These are phyloP conservation scores for Epizoanthus scotinus DNA, from an alignment of 92 coral and sea anemone genomes.

Conservation along the genomic window DNA sequence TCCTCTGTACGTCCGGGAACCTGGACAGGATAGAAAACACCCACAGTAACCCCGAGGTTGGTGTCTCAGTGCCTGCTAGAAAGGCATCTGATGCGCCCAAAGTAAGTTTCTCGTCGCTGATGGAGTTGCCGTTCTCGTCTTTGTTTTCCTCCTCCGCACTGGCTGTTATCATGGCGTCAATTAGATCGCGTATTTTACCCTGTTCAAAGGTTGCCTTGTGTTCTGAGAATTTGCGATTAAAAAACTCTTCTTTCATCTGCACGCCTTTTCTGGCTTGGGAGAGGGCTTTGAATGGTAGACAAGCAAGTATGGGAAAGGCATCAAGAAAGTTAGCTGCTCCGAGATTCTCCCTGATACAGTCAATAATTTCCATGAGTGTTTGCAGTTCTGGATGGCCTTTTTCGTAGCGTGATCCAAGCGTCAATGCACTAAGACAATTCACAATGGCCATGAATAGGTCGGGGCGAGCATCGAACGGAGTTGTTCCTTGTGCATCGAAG, in stretches of 20 bases:
- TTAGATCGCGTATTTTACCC: slow-evolving; percentile 36
- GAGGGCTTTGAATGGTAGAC: slow-evolving; percentile 64
- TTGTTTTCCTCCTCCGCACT: slow-evolving; percentile 28
- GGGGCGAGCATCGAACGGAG: slow-evolving; percentile 60
- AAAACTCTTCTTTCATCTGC: slow-evolving; percentile 58
- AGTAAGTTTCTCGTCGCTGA: slow-evolving; percentile 14
- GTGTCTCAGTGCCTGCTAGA: slow-evolving; percentile 78
- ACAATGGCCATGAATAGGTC: slow-evolving; percentile 64
- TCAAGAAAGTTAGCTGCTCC: slow-evolving; percentile 85
- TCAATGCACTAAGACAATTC: slow-evolving; percentile 58
- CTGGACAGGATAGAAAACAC: slow-evolving; percentile 53
- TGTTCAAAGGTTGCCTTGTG: slow-evolving; percentile 57
- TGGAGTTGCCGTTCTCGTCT: slow-evolving; percentile 22
- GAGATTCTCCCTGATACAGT: slow-evolving; percentile 66
- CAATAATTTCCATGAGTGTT: slow-evolving; percentile 52
- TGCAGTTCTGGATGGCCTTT: slow-evolving; percentile 62
- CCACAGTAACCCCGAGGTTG: slow-evolving; percentile 72
- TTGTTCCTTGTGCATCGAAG: slow-evolving; percentile 40
- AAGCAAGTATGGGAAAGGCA: slow-evolving; percentile 74
- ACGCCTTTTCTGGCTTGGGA: slow-evolving; percentile 49
- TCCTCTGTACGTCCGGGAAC: slow-evolving; percentile 60
- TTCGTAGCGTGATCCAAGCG: slow-evolving; percentile 68
- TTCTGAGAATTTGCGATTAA: slow-evolving; percentile 67
- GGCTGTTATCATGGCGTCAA: slow-evolving; percentile 30
- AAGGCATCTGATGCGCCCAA: slow-evolving; percentile 46